Base-by-base conservation (phyloP, 2,888 invertebrate species). In the Zootermopsis nevadensis region DNA sequence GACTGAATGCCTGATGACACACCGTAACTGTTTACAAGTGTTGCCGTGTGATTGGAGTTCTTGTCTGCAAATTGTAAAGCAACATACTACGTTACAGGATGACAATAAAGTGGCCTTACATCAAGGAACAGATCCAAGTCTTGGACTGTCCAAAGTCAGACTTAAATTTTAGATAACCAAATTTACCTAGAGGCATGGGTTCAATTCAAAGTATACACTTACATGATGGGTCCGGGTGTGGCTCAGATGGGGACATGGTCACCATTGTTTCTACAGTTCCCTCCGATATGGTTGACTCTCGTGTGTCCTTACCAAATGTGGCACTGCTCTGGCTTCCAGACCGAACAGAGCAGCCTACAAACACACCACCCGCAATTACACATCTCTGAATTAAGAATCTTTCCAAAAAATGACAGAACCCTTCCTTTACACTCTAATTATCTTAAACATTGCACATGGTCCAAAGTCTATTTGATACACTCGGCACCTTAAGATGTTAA, bases 211-310 rank as follows among this genome's bases (percentile, higher is more conserved):
- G 42, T 12, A 69, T 8, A n/a, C 82, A 87, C 89, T 89, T 87
- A 89, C 89, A 88, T 83, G 87, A 88, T 83, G 88, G 88, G 84
- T 89, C 89, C n/a, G 87, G 86, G n/a, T 87, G 87, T 88, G 89
- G 88, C 83, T 93, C 93, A 4, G 91, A 90, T 1, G 94, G 93
- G 4, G 93, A 93, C 82, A 92, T 87, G 19, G 91, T 90, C 42
- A 92, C 88, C 10, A 92, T 89, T 30, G 93, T 94, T 87, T 94
- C 93, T 55, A 92, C 91, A 3, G 93, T 93, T n/a, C 91, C 91
- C 72, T 91, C 91, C 2, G 89, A 90, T 69, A 88, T 88, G 86
- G 86, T 89, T 86, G 86, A 87, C 83, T 87, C 88, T 53, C 86
- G 85, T n/a, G 84, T 86, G 74, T 87, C 87, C 82, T 86, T 87